Evolutionary conservation across 2,888 invertebrate genomes (phyloP).

Genomic region (Hanleya hanleyi): DNA sequence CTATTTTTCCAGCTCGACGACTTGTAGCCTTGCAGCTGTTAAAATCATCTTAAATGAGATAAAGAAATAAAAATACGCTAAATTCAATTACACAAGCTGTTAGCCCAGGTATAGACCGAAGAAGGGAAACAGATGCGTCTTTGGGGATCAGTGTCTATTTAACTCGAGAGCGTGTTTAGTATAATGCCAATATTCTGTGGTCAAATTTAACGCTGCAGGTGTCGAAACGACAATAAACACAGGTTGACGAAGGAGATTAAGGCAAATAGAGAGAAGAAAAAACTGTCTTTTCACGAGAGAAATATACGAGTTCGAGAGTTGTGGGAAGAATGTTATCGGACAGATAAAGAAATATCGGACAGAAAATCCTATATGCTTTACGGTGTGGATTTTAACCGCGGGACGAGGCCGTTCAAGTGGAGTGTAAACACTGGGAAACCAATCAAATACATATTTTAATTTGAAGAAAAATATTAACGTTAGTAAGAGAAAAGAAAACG

Average conservation of each 20-base stretch:
- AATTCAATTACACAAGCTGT: not conserved
- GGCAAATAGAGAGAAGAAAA: not conserved
- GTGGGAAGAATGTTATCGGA: too few relatives aligned
- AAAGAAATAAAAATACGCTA: not conserved
- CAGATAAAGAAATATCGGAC: too few relatives aligned
- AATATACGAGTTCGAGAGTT: too few relatives aligned
- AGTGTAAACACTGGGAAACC: too few relatives aligned
- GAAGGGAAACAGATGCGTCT: not conserved
- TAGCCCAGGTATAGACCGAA: not conserved
- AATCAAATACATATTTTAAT: too few relatives aligned
- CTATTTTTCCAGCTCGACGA: not conserved
- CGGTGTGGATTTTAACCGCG: too few relatives aligned
- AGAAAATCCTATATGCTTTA: too few relatives aligned
- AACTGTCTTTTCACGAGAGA: too few relatives aligned
- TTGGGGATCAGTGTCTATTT: not conserved
- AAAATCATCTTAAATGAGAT: conserved; percentile 5
- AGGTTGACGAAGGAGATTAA: not conserved
- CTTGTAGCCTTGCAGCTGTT: not conserved
- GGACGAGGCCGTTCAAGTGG: too few relatives aligned
- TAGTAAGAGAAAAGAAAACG: too few relatives aligned
- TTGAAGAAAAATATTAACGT: too few relatives aligned
- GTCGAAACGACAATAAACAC: not conserved
- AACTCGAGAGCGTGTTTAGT: not conserved
- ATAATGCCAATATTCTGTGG: conserved; percentile 3
- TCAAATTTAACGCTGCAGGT: not conserved